Base-by-base conservation (phyloP, 30 jellyfish, hydroid and myxozoan species). In the Hydra vulgaris region DNA sequence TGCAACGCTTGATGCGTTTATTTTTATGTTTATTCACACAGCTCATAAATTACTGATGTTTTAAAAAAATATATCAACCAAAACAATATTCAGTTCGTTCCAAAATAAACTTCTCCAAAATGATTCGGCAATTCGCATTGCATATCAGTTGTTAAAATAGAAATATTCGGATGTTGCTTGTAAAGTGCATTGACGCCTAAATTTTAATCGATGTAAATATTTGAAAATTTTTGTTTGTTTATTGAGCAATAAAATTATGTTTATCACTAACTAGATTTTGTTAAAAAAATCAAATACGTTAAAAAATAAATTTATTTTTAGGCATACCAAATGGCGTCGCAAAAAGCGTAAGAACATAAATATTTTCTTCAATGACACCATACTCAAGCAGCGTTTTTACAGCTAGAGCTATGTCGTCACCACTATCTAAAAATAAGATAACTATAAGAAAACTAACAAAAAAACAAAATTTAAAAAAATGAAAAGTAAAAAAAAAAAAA, bases 21-120 rank as follows among this genome's bases (percentile, higher is more conserved):
- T n/a, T n/a, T n/a, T n/a, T n/a, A n/a, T n/a, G n/a, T n/a, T n/a
- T n/a, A n/a, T n/a, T n/a, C n/a, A n/a, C n/a, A n/a, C n/a, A n/a
- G n/a, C n/a, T n/a, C n/a, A n/a, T n/a, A n/a, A n/a, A n/a, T n/a
- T n/a, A n/a, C n/a, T n/a, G n/a, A n/a, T n/a, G n/a, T n/a, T n/a
- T n/a, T n/a, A n/a, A n/a, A n/a, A 71, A 71, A 71, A 71, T 71
- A 71, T 71, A 0, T 15, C 5, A 1, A 20, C 17, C 0, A 20
- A 17, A 20, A 71, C 20, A 0, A 71, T 17, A 53, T 40, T 82
- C 53, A 91, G 72, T 87, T 96, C 1, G 98, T 91, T 18, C 98
- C 98, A 79, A 86, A 91, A 76, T 91, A 91, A 54, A 86, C 83
- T 61, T 91, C 85, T 53, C 98, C 97, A 69, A 89, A 91, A 26